Percentiles rank a stretch among this genome's conserved stretches.
Evolutionary conservation across 1,140 invertebrate genomes (phyloP).

Genomic region (Macrosteles quadrilineatus): DNA sequence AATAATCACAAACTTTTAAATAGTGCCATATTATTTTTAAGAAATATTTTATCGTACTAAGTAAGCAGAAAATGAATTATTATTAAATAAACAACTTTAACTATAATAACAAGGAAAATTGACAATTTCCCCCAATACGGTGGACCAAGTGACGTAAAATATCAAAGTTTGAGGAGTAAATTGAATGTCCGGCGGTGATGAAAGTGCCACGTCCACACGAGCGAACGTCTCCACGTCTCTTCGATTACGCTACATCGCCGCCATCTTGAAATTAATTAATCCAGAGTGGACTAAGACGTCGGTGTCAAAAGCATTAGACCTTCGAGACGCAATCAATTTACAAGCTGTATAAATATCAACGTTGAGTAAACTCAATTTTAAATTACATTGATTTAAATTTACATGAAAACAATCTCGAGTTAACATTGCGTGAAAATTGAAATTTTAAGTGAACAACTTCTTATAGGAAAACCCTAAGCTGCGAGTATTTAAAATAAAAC

Average conservation of each 20-base stretch:
- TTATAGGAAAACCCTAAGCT: not conserved
- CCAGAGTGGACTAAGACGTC: not conserved
- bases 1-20: no score
- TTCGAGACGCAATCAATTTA: not conserved
- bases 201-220: slow-evolving; percentile 1
- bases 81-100: no score
- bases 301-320: not conserved
- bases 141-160: no score
- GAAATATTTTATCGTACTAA: no score
- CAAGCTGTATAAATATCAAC: not conserved
- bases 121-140: no score
- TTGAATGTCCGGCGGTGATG: not conserved
- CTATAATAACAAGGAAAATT: no score
- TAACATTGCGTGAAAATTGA: not conserved
- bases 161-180: not conserved
- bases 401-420: not conserved
- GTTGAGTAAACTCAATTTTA: not conserved
- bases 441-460: not conserved
- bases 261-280: slow-evolving; percentile 12
- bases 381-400: not conserved
- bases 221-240: slow-evolving; percentile 1
- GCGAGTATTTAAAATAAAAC: not conserved
- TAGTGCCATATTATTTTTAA: no score
- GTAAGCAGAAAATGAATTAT: no score
- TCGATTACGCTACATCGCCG: slow-evolving; percentile 11